Conservation (phyloP, 2,113 vertebrate species). For the Penelope pileata region DNA sequence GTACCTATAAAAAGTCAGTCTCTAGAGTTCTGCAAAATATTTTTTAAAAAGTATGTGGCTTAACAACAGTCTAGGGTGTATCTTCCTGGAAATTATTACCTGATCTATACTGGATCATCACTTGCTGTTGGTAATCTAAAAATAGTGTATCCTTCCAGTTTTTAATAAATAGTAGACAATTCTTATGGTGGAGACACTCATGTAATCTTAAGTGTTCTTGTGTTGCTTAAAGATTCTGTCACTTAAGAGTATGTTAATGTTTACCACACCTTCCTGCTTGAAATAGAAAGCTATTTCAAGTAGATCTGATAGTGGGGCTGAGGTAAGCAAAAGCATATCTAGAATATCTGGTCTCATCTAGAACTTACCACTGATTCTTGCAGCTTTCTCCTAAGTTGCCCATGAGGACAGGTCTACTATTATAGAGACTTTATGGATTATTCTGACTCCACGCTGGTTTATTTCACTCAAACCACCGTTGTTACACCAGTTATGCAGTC, state of each 20-base stretch:
- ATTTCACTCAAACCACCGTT: background rate
- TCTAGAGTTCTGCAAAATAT: too few relatives aligned
- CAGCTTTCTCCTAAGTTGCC: background rate
- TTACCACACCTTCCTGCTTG: background rate
- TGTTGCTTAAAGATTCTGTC: background rate
- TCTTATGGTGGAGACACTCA: too few relatives aligned
- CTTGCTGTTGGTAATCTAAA: background rate
- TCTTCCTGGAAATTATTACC: background rate
- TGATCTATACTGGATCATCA: background rate
- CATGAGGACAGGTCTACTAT: rapidly evolving
- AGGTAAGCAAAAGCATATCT: background rate
- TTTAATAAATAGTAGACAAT: too few relatives aligned
- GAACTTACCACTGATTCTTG: rapidly evolving
- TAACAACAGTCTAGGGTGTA: rapidly evolving
- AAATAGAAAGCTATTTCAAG: background rate
- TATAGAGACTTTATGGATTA: rapidly evolving
- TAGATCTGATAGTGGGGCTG: background rate
- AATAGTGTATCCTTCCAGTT: rapidly evolving
- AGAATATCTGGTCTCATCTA: background rate
- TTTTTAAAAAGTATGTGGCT: too few relatives aligned
- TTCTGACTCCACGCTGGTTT: rapidly evolving
- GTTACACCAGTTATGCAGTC: background rate
- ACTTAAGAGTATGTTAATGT: background rate
- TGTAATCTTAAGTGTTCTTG: too few relatives aligned
- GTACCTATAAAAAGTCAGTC: too few relatives aligned